Evolutionary conservation across 2,797 vertebrate genomes (phyloP).

Genomic region (Mormyrus hasselquistii): DNA sequence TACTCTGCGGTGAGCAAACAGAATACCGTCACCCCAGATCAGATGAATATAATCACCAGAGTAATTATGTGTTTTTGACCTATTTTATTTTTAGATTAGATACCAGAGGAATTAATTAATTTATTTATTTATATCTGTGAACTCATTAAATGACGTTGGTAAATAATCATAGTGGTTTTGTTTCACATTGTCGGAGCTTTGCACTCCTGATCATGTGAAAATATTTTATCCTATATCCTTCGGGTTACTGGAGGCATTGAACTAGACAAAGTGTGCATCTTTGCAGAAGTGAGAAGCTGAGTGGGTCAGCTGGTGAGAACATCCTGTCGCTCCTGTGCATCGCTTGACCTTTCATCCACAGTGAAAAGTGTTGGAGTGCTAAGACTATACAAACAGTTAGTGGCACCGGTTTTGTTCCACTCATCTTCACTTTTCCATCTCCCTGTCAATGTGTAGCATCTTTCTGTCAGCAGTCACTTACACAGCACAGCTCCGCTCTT

Average conservation of each 20-base stretch:
- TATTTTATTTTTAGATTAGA: constrained; percentile 24
- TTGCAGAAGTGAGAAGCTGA: not conserved
- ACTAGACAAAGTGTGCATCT: not conserved
- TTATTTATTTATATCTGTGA: not conserved
- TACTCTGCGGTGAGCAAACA: constrained; percentile 22
- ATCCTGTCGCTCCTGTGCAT: not conserved
- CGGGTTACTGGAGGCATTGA: not conserved
- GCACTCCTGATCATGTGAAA: not conserved
- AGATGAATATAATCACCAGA: constrained; percentile 21
- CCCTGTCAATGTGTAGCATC: not conserved
- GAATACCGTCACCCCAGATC: constrained; percentile 24
- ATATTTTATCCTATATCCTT: not conserved
- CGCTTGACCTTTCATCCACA: not conserved
- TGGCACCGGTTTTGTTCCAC: not conserved
- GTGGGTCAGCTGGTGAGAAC: not conserved
- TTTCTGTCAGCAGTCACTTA: not conserved
- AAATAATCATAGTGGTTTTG: not conserved
- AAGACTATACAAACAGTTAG: not conserved
- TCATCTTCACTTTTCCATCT: not conserved
- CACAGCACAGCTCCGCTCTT: not conserved
- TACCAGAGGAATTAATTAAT: constrained; percentile 9
- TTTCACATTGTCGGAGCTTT: not conserved
- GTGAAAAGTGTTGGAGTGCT: not conserved
- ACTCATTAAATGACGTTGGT: not conserved
- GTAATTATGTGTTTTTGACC: constrained; percentile 24